Evolutionary conservation across 2,113 vertebrate species (phyloP).

Genomic region (Daubentonia madagascariensis): DNA sequence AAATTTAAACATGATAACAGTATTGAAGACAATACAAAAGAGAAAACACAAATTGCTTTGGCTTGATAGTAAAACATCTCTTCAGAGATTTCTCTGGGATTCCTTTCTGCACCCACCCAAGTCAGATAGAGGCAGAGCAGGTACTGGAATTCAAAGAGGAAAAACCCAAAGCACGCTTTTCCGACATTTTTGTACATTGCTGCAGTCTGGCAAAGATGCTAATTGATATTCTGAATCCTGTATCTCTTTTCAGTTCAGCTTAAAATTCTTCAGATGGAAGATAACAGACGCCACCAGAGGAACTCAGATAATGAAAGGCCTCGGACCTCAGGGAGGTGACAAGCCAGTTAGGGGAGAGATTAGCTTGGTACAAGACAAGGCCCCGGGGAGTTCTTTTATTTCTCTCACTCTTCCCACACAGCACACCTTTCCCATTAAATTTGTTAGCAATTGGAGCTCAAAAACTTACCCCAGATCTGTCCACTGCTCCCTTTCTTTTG

Average conservation of each 20-base stretch:
- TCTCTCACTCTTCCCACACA: background rate
- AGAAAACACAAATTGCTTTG: background rate
- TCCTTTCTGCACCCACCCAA: background rate
- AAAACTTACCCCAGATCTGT: background rate
- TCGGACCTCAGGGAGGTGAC: background rate
- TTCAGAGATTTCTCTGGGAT: background rate
- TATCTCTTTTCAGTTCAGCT: background rate
- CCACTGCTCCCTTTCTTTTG: background rate
- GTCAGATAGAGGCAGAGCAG: background rate
- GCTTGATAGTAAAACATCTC: background rate
- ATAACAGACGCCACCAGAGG: background rate
- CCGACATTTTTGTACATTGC: background rate
- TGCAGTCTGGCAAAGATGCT: background rate
- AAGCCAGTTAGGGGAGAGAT: background rate
- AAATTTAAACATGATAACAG: background rate
- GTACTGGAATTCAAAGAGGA: background rate
- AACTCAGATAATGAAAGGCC: background rate
- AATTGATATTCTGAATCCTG: background rate
- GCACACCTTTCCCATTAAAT: background rate
- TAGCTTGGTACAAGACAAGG: background rate
- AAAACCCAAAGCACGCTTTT: background rate
- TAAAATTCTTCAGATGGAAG: background rate
- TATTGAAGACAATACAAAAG: background rate
- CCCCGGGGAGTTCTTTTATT: background rate
- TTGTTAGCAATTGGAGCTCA: background rate